Evolutionary conservation across 2,888 invertebrate genomes (phyloP).

Genomic region (Euclidia mi): DNA sequence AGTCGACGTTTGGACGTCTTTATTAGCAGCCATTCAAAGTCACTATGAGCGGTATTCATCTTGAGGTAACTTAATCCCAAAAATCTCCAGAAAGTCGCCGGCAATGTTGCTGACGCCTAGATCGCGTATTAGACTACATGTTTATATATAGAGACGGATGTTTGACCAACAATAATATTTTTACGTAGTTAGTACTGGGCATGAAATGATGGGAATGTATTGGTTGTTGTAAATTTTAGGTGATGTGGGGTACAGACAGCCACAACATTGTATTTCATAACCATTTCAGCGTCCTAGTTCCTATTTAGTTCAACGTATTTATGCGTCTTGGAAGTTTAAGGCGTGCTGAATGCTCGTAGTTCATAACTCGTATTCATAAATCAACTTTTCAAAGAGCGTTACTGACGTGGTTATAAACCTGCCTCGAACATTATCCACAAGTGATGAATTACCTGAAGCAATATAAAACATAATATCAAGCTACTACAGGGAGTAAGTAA

Average conservation of each 20-base stretch:
- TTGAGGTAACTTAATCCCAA: no score
- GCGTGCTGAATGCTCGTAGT: conserved; percentile 2
- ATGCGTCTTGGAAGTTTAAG: neutral
- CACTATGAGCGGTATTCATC: no score
- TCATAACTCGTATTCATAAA: conserved; percentile 10
- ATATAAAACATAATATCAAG: conserved; percentile 17
- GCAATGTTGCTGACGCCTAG: no score
- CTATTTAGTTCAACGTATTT: neutral
- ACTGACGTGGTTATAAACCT: conserved; percentile 27
- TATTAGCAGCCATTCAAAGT: no score
- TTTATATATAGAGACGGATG: no score
- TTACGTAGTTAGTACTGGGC: no score
- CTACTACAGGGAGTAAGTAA: neutral
- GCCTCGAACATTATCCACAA: conserved; percentile 17
- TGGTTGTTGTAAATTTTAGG: no score
- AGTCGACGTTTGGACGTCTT: no score
- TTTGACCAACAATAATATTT: no score
- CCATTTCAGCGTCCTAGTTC: neutral
- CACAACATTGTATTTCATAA: conserved; percentile 1
- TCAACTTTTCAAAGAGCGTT: conserved; percentile 9
- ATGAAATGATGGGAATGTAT: no score
- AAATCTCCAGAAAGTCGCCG: no score
- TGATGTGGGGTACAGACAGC: neutral
- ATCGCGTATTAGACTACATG: no score
- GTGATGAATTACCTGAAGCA: conserved; percentile 32